Evolutionary conservation across 2,888 invertebrate species (phyloP).

Genomic region (Arrhopalites spinosus): DNA sequence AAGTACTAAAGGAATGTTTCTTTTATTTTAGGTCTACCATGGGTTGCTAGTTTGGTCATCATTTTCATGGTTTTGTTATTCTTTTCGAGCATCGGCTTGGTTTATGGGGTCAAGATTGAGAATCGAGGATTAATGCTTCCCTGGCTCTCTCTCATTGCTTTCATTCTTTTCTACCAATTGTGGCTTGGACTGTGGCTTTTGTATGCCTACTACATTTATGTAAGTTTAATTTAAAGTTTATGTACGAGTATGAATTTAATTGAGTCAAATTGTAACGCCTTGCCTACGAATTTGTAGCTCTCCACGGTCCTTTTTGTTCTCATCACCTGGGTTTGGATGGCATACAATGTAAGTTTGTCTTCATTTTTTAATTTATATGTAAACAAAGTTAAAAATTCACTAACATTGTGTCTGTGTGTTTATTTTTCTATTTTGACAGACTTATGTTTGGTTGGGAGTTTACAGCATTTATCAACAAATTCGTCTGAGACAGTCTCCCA

Average conservation of each 20-base stretch:
- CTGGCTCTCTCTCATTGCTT: constrained; percentile 73
- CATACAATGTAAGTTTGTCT: constrained; percentile 72
- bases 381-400: constrained; percentile 69
- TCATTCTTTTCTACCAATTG: constrained; percentile 75
- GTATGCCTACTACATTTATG: constrained; percentile 89
- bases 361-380: constrained; percentile 31
- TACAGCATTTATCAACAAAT: constrained; percentile 83
- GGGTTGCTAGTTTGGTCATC: constrained; percentile 70
- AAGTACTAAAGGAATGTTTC: too few species aligned
- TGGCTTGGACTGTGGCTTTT: constrained; percentile 82
- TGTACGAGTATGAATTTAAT: neutral
- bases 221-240: constrained; percentile 62
- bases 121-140: constrained; percentile 82
- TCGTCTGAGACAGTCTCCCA: constrained; percentile 80
- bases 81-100: constrained; percentile 66
- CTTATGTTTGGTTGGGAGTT: constrained; percentile 85
- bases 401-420: neutral
- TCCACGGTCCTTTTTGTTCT: constrained; percentile 78
- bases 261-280: constrained; percentile 18
- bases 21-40: constrained; percentile 68
- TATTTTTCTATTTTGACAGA: constrained; percentile 65
- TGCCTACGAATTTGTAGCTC: constrained; percentile 65
- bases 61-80: constrained; percentile 62
- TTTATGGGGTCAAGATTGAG: constrained; percentile 69
- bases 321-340: constrained; percentile 79